Evolutionary conservation across 2,113 vertebrate genomes (phyloP), one percentile per base, ranked within the genome.

Genomic region (Aspidoscelis tigris): DNA sequence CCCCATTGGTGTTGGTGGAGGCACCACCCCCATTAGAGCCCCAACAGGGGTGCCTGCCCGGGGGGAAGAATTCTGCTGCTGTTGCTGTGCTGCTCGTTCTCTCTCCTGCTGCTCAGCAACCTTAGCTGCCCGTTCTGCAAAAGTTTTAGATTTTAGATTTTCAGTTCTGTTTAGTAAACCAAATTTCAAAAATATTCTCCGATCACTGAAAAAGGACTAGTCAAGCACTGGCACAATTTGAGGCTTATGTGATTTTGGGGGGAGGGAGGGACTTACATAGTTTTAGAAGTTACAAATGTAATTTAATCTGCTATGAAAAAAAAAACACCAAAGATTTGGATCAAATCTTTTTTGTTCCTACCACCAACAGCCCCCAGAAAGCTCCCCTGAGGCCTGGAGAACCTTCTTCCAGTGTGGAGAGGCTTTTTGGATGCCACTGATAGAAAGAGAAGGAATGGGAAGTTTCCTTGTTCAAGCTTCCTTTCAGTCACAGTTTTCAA

Each of bases 81-180:
- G 96, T 92, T 96, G 95, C 84, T 98, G 98, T 93, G 97, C 96
- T 91, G 97, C 96, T 94, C 99, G 96, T 87, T 99, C 99, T 90
- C 98, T 97, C 95, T 99, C 99, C 97, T 99, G 99, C 96, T 99
- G 98, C 96, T 99, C 99, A 86, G 98, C 99, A 94, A 99, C 98
- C 96, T 99, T 99, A 93, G 98, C 99, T 97, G 99, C 99, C 94
- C 99, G 97, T 95, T 99, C 99, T 99, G 96, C 92, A 97, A 97
- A 95, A 96, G 96, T 83, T 70, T 70, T 70, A 70, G 69, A 96
- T 96, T 96, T 96, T 95, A 96, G 95, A 96, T 96, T 96, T 96
- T 96, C 96, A 96, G 96, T 96, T 96, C 95, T 96, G 94, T 94
- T 96, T 96, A 94, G 88, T 95, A 95, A 96, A 94, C 95, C 95